These are phyloP conservation scores for Linyphia triangularis DNA, from an alignment of 2,888 invertebrate genomes.

Conservation along the genomic window DNA sequence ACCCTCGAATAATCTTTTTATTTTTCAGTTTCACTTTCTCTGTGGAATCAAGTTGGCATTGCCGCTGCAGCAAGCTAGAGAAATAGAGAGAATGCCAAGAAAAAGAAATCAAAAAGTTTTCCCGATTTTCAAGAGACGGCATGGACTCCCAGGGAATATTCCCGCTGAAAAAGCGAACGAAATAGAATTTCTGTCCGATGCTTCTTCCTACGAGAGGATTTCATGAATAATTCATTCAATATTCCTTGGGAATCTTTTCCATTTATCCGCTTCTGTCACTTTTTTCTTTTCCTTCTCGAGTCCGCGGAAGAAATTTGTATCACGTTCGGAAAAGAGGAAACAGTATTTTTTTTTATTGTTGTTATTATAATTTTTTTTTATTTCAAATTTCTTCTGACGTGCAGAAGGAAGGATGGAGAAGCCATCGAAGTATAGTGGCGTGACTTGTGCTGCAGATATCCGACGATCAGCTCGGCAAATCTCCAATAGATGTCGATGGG, in stretches of 20 bases:
- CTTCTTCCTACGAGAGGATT: conserved; percentile 58
- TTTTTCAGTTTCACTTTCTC: conserved; percentile 10
- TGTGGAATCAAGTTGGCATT: conserved; percentile 45
- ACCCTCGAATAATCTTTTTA: conserved; percentile 33
- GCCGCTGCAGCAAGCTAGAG: conserved; percentile 52
- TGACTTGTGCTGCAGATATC: conserved; percentile 56
- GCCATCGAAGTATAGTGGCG: conserved; percentile 56
- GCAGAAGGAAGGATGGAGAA: conserved; percentile 1
- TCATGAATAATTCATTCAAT: conserved; percentile 75
- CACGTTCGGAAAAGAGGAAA: conserved; percentile 70
- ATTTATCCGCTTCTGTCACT: conserved; percentile 74
- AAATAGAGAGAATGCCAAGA: not conserved
- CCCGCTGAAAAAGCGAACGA: conserved; percentile 64
- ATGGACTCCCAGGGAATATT: conserved; percentile 50
- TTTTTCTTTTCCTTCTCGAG: conserved; percentile 61
- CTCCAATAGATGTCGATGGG: conserved; percentile 59
- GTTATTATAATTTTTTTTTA: conserved; percentile 3
- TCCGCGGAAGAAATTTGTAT: conserved; percentile 72
- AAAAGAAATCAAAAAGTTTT: conserved; percentile 73
- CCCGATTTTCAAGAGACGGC: conserved; percentile 53
- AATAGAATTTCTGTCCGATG: conserved; percentile 74
- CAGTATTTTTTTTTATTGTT: conserved; percentile 45
- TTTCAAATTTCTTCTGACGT: conserved; percentile 32
- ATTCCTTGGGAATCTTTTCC: conserved; percentile 74
- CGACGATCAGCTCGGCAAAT: conserved; percentile 45